phyloP scores from a whole-genome alignment of 2,113 vertebrate genomes.

The Ochotona curzoniae region DNA sequence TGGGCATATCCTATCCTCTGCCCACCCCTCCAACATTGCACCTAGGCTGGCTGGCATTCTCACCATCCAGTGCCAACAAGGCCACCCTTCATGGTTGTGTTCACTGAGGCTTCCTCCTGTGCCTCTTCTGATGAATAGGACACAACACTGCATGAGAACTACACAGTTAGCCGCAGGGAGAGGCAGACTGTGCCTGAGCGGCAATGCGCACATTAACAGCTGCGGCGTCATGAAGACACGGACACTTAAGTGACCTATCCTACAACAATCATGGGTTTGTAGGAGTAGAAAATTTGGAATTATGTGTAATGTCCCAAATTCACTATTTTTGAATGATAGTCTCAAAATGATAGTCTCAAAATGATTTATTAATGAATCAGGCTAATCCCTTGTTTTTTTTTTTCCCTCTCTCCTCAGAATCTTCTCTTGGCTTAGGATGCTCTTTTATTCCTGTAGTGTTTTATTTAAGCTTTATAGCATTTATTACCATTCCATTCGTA shows the following conservation, averaged over 20 bases:
- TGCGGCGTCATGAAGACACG: not conserved
- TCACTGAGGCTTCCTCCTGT: not conserved
- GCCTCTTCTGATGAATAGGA: not conserved
- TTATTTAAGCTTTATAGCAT: constrained; percentile 59
- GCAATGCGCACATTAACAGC: not conserved
- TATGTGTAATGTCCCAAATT: not conserved
- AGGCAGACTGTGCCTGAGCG: constrained; percentile 12
- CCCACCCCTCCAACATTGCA: no score
- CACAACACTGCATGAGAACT: not conserved
- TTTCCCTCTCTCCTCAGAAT: not conserved
- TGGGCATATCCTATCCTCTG: no score
- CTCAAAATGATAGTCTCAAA: constrained; percentile 49
- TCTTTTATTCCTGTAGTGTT: constrained; percentile 53
- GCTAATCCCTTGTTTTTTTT: not conserved
- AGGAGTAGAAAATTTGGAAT: not conserved
- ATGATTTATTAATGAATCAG: constrained; percentile 49
- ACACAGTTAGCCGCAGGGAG: not conserved
- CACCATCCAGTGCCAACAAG: not conserved
- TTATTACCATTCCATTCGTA: not conserved
- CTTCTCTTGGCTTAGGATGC: constrained; percentile 10
- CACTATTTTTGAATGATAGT: constrained; percentile 14
- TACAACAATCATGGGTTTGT: constrained; percentile 16
- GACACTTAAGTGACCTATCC: not conserved
- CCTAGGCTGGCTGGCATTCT: not conserved
- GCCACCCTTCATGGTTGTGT: not conserved